A percentile compares a stretch with the other conserved stretches of the same genome.
Conservation (phyloP, 2,888 invertebrate species). For the Oxyteleia sp. region DNA sequence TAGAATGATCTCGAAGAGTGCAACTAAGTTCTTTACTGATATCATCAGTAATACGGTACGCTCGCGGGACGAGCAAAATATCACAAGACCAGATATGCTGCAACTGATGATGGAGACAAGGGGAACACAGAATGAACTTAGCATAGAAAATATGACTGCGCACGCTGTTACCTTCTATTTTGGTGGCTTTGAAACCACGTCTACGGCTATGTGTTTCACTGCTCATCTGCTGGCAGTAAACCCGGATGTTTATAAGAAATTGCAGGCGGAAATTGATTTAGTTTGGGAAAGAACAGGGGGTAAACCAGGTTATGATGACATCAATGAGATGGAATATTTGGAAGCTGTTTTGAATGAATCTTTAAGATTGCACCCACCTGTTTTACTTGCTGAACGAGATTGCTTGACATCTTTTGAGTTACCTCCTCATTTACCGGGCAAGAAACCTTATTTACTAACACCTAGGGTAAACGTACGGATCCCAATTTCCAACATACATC, state of each 20-base stretch:
- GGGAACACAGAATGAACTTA: no score
- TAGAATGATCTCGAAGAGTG: conserved; percentile 51
- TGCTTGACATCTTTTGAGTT: conserved; percentile 83
- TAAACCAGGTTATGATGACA: conserved; percentile 87
- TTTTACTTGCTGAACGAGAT: conserved; percentile 79
- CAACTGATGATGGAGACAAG: no score
- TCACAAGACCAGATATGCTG: conserved; percentile 74
- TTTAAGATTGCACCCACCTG: conserved; percentile 81
- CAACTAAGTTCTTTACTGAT: conserved; percentile 72
- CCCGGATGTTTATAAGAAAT: conserved; percentile 77
- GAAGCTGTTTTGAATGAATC: conserved; percentile 88
- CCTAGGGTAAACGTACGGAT: conserved; percentile 82
- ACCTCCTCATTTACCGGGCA: conserved; percentile 81
- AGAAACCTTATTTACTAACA: conserved; percentile 80
- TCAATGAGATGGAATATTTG: conserved; percentile 88
- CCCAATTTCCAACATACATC: conserved; percentile 84
- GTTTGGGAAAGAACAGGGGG: conserved; percentile 80
- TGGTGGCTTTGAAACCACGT: conserved; percentile 81
- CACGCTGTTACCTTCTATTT: conserved; percentile 44
- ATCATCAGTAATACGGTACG: conserved; percentile 67
- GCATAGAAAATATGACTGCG: no score
- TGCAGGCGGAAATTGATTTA: conserved; percentile 83
- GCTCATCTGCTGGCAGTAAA: conserved; percentile 78
- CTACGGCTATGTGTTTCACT: conserved; percentile 78
- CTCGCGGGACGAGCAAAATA: conserved; percentile 74